These are phyloP conservation scores for Pyrrhia umbra DNA, from an alignment of 2,888 invertebrate species.

Conservation along the genomic window DNA sequence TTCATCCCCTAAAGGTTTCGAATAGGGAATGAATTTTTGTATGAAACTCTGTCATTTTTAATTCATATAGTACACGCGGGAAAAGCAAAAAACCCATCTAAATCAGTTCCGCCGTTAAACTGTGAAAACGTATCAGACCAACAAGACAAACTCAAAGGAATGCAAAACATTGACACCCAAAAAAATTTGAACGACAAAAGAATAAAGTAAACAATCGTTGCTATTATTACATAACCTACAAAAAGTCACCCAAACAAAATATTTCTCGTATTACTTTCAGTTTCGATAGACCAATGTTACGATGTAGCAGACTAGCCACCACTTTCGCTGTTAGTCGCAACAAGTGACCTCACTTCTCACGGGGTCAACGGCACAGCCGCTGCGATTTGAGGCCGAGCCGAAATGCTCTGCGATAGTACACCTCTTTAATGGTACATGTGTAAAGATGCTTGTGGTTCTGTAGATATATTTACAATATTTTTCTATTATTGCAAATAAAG, in stretches of 20 bases:
- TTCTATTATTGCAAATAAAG: not conserved
- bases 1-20: too few relatives aligned
- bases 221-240: not conserved
- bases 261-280: conserved; percentile 53
- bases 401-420: conserved; percentile 30
- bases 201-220: conserved; percentile 11
- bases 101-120: too few relatives aligned
- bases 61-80: too few relatives aligned
- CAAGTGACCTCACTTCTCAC: conserved; percentile 56
- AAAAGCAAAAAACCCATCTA: too few relatives aligned
- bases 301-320: conserved; percentile 31
- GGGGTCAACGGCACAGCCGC: conserved; percentile 47
- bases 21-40: too few relatives aligned
- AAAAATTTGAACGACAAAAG: not conserved
- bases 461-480: not conserved
- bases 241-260: conserved; percentile 26
- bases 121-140: too few relatives aligned
- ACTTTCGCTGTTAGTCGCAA: conserved; percentile 63
- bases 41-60: too few relatives aligned
- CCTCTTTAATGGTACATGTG: conserved; percentile 5
- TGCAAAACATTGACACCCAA: not conserved
- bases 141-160: too few relatives aligned
- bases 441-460: not conserved
- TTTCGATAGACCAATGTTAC: conserved; percentile 49
- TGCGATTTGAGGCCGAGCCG: conserved; percentile 44